Conservation (phyloP, 2,797 vertebrate genomes). For the Tragopan temminckii region DNA sequence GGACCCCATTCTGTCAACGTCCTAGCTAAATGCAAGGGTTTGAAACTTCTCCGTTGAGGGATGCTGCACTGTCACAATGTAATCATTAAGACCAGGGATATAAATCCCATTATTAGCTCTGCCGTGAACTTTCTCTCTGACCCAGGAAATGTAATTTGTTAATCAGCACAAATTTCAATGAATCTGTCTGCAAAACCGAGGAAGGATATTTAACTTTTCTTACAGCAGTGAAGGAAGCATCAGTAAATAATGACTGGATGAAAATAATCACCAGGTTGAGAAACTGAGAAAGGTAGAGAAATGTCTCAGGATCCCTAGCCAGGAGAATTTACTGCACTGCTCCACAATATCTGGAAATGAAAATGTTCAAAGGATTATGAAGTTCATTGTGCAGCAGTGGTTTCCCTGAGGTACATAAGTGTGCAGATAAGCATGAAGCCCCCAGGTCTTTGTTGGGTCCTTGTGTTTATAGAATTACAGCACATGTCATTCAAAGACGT, state of each 20-base stretch:
- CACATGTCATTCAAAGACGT: neutral
- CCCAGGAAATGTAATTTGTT: conserved; percentile 52
- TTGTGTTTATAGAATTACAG: neutral
- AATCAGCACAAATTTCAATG: conserved; percentile 21
- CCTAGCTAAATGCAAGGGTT: neutral
- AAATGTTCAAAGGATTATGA: conserved; percentile 17
- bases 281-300: neutral
- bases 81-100: neutral
- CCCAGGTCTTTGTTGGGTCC: neutral
- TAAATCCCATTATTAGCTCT: conserved; percentile 5
- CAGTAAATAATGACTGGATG: neutral
- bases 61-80: neutral
- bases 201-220: conserved; percentile 6
- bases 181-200: neutral
- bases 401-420: neutral
- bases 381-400: neutral
- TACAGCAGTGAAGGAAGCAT: neutral
- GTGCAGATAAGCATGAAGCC: neutral
- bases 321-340: neutral
- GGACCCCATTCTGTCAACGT: neutral
- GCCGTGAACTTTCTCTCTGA: conserved; percentile 27
- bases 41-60: conserved; percentile 12
- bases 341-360: neutral
- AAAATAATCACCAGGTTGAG: neutral
- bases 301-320: neutral